Conservation (phyloP, 2,888 invertebrate species). For the Vesta saturnalis region DNA sequence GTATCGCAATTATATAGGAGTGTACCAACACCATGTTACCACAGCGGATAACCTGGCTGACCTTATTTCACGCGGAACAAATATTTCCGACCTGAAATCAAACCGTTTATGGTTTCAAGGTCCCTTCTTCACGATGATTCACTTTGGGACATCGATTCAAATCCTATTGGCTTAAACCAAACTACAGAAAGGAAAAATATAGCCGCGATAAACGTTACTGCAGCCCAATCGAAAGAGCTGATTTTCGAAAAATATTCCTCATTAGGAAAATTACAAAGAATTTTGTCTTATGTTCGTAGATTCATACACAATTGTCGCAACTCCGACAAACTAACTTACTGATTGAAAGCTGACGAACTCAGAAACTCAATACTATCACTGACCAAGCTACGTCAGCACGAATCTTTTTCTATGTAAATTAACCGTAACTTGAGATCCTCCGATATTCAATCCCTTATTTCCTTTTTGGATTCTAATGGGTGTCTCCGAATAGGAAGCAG, state of each 20-base stretch:
- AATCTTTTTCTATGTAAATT: neutral
- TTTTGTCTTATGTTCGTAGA: neutral
- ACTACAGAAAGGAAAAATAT: too few relatives aligned
- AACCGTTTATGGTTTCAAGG: too few relatives aligned
- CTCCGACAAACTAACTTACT: neutral
- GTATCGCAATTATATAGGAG: neutral
- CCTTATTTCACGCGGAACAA: too few relatives aligned
- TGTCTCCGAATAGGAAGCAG: neutral
- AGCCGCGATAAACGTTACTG: neutral
- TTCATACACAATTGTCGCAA: too few relatives aligned
- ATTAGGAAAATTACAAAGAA: neutral
- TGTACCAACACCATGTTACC: neutral
- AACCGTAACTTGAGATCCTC: too few relatives aligned
- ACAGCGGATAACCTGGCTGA: neutral
- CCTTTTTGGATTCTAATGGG: neutral
- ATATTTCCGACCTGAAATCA: too few relatives aligned
- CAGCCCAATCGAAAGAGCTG: neutral
- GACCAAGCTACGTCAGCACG: neutral
- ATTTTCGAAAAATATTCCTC: too few relatives aligned
- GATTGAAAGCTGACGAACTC: neutral
- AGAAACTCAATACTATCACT: neutral
- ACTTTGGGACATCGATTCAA: too few relatives aligned
- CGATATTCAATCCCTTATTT: neutral
- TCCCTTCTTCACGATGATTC: too few relatives aligned
- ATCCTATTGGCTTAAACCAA: too few relatives aligned